phyloP scores from a whole-genome alignment of 2,888 invertebrate species.

The Dendrolimus pini region DNA sequence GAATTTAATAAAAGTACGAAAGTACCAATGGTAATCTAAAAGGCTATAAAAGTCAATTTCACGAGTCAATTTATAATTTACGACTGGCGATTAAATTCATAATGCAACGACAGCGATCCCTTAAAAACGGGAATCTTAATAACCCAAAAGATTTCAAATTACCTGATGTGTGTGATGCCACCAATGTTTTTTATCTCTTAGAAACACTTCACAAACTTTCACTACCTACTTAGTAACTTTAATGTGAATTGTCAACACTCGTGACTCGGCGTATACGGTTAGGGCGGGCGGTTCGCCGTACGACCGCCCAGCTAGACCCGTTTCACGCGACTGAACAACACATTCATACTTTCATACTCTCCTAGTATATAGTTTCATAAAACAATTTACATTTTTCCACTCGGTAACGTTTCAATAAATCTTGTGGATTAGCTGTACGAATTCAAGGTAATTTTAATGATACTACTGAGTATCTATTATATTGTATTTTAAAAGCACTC shows the following conservation, averaged over 20 bases:
- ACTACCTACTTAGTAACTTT: constrained; percentile 1
- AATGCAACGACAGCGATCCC: constrained; percentile 14
- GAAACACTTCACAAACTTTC: constrained; percentile 14
- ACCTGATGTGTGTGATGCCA: constrained; percentile 27
- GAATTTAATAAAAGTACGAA: neutral
- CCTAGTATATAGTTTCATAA: constrained; percentile 1
- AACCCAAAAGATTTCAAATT: constrained; percentile 11
- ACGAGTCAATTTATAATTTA: constrained; percentile 13
- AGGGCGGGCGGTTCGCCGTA: constrained; percentile 41
- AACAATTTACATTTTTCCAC: neutral
- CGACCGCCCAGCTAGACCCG: constrained; percentile 33
- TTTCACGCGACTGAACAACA: constrained; percentile 31
- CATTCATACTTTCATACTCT: neutral
- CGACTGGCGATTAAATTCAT: constrained; percentile 11
- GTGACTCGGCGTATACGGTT: constrained; percentile 16
- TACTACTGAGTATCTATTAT: neutral
- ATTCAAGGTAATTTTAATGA: neutral
- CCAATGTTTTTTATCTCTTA: constrained; percentile 9
- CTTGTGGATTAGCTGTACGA: constrained; percentile 1
- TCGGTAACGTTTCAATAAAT: constrained; percentile 2
- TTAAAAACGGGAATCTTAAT: constrained; percentile 6
- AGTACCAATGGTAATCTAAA: neutral
- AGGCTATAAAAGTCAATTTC: neutral
- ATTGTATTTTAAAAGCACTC: too few species aligned
- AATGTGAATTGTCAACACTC: constrained; percentile 6